Base-by-base conservation (phyloP, 2,113 vertebrate species). In the Sardina pilchardus region DNA sequence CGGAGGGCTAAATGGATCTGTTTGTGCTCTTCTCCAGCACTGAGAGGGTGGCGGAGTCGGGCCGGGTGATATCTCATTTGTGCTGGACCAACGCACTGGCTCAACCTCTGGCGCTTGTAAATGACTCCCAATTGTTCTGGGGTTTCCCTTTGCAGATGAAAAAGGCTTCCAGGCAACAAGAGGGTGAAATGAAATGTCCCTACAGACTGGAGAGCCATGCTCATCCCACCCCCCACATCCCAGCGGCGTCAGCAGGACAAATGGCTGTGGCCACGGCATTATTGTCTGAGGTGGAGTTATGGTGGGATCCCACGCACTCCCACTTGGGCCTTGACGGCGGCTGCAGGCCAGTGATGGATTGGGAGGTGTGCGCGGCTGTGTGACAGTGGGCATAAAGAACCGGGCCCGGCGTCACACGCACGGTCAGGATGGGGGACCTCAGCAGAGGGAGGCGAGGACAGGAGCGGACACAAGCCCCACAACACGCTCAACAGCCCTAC, bases 41-140 rank as follows among this genome's bases (percentile, higher is more conserved):
- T 12, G 16, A 14, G 93, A 93, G 92, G 91, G 96, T 90, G 94
- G 96, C 96, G 95, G 94, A 93, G 90, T 86, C 90, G 86, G 90
- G 95, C 95, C 87, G 10, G 89, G 91, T 94, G 94, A 92, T 91
- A 93, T 94, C 93, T 95, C 94, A 92, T 95, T 95, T 94, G 90
- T 91, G 89, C 91, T 85, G 85, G 87, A 86, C 83, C 89, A 81
- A 94, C 92, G 92, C 45, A 95, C 93, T 91, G 53, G 19, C 94
- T 91, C 90, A 87, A 91, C 92, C 83, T 85, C 85, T 47, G 85
- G 88, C 82, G 80, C 84, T 88, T 89, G 91, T 94, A 95, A 96
- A 96, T 92, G 95, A 92, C 89, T 91, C 88, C 93, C 85, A 17
- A 53, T 42, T 85, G 85, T 88, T 85, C 88, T 9, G 5, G 83